Conservation (phyloP, 1,140 invertebrate species). For the Euglossa dilemma region DNA sequence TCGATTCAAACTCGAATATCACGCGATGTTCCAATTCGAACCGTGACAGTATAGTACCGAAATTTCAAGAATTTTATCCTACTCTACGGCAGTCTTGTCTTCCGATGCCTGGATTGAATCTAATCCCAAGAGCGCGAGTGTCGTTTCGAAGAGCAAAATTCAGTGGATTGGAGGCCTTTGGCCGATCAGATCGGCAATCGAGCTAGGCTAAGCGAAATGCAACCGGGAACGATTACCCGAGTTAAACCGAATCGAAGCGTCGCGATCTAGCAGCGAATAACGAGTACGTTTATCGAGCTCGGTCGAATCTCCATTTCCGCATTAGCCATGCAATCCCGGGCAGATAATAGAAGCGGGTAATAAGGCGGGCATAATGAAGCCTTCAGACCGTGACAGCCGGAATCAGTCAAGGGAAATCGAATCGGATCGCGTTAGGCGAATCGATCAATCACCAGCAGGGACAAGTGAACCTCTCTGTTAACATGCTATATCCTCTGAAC, state of each 20-base stretch:
- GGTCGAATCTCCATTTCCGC: slow-evolving; percentile 6
- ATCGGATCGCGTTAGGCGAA: slow-evolving; percentile 35
- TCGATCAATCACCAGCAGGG: slow-evolving; percentile 41
- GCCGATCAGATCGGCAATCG: neutral
- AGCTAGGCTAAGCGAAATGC: neutral
- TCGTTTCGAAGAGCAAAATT: too few relatives aligned
- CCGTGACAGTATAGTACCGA: too few relatives aligned
- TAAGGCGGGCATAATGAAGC: slow-evolving; percentile 41
- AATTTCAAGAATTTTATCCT: too few relatives aligned
- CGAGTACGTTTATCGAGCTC: neutral
- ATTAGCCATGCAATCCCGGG: slow-evolving; percentile 2
- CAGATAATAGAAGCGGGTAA: slow-evolving; percentile 16
- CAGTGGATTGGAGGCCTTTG: too few relatives aligned
- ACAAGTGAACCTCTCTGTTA: slow-evolving; percentile 30
- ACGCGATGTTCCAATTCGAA: too few relatives aligned
- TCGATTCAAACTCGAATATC: too few relatives aligned
- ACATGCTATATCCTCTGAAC: neutral
- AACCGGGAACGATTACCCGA: neutral
- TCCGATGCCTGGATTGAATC: too few relatives aligned
- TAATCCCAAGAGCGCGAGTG: neutral
- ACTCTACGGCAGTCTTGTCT: too few relatives aligned
- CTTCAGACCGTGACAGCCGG: slow-evolving; percentile 46
- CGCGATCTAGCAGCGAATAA: neutral
- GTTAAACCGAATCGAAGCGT: neutral
- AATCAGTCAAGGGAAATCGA: slow-evolving; percentile 45